phyloP scores from a whole-genome alignment of 2,888 invertebrate species.

The Eupithecia subfuscata region DNA sequence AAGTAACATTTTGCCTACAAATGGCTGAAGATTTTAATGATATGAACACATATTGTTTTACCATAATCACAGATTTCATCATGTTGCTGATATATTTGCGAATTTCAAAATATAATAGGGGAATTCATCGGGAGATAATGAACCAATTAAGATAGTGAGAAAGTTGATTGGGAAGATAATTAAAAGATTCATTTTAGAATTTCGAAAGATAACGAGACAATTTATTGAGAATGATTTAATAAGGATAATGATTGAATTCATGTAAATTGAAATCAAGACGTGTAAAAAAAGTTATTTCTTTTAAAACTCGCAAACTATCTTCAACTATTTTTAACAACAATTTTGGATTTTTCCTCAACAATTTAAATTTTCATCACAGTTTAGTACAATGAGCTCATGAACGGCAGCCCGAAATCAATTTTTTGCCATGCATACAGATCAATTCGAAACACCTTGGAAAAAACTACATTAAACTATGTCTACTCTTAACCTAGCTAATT shows the following conservation, averaged over 20 bases:
- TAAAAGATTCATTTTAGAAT: not conserved
- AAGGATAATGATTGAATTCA: not conserved
- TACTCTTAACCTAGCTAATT: not conserved
- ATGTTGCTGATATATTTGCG: slow-evolving; percentile 39
- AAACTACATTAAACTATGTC: not conserved
- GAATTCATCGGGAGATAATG: not conserved
- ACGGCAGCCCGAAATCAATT: slow-evolving; percentile 19
- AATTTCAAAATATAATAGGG: slow-evolving; percentile 30
- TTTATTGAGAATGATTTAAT: not conserved
- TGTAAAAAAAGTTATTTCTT: slow-evolving; percentile 29
- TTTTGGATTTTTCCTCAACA: slow-evolving; percentile 48
- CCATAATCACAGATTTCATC: slow-evolving; percentile 60
- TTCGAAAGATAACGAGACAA: not conserved
- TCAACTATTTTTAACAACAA: slow-evolving; percentile 54
- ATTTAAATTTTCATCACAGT: slow-evolving; percentile 57
- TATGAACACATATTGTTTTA: slow-evolving; percentile 63
- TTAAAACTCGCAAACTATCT: slow-evolving; percentile 44
- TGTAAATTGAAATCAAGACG: not conserved
- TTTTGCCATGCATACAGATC: slow-evolving; percentile 27
- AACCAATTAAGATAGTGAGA: not conserved
- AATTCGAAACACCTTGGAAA: slow-evolving; percentile 11
- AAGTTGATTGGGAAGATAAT: not conserved
- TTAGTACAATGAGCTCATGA: slow-evolving; percentile 34
- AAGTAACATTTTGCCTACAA: slow-evolving; percentile 23
- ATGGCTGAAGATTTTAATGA: slow-evolving; percentile 45